A percentile compares a stretch with the other conserved stretches of the same genome.
phyloP scores from a whole-genome alignment of 1,140 invertebrate species.

The Aphidius gifuensis region DNA sequence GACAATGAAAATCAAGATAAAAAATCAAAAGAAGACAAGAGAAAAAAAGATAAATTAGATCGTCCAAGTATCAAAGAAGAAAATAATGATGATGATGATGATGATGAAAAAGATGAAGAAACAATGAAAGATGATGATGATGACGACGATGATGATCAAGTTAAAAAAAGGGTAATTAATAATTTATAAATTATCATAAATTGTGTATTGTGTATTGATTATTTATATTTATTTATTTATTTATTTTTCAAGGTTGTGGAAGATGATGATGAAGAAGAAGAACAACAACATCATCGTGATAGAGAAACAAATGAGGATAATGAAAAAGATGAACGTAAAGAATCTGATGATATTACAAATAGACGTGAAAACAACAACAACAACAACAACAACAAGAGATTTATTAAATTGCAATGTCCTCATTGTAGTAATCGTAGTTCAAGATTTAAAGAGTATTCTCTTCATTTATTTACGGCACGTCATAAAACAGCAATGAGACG shows the following conservation, averaged over 20 bases:
- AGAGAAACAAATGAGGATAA: conserved; percentile 47
- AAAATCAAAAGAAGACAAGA: conserved; percentile 32
- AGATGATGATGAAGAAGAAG: conserved; percentile 53
- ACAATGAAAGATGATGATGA: conserved; percentile 35
- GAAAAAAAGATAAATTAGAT: conserved; percentile 20
- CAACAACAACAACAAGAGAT: conserved; percentile 43
- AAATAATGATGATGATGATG: conserved; percentile 46
- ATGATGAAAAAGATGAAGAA: conserved; percentile 51
- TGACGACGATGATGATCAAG: conserved; percentile 37
- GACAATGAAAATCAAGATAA: conserved; percentile 44
- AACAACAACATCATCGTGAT: conserved; percentile 47
- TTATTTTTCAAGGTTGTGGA: conserved; percentile 39
- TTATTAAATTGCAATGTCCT: conserved; percentile 70
- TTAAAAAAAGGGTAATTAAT: conserved; percentile 39
- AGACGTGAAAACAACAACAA: conserved; percentile 36
- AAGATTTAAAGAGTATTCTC: conserved; percentile 70
- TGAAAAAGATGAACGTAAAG: conserved; percentile 38
- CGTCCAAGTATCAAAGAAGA: conserved; percentile 21
- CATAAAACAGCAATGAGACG: conserved; percentile 70
- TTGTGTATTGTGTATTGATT: conserved; percentile 26
- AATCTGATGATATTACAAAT: conserved; percentile 46
- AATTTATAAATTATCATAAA: conserved; percentile 7
- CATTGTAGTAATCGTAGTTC: conserved; percentile 70
- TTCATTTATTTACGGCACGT: conserved; percentile 66
- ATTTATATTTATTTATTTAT: no score